Evolutionary conservation across 1,140 invertebrate genomes (phyloP).

Genomic region (Leptinotarsa defecta): DNA sequence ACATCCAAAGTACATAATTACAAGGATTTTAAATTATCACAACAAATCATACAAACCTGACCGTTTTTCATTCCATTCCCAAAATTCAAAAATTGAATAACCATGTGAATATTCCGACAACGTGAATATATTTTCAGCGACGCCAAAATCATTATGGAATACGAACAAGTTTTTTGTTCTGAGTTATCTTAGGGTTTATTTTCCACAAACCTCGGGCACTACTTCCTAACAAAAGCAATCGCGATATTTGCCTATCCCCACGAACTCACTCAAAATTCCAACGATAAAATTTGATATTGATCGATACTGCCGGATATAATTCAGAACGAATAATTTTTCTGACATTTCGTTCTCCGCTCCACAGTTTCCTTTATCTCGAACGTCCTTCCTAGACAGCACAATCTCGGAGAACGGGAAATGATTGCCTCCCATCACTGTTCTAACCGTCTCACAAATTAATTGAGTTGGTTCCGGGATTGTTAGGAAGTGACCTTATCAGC

Average conservation of each 20-base stretch:
- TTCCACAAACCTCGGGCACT: background rate
- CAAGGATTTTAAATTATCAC: no score
- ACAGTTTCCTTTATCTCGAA: constrained; percentile 13
- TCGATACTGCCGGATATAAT: constrained; percentile 17
- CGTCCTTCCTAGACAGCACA: constrained; percentile 19
- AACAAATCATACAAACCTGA: no score
- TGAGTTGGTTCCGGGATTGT: background rate
- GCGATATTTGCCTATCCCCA: background rate
- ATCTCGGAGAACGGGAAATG: constrained; percentile 17
- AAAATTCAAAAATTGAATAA: no score
- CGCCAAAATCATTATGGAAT: no score
- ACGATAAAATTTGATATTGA: constrained; percentile 16
- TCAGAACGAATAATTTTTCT: constrained; percentile 19
- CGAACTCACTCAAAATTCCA: constrained; percentile 6
- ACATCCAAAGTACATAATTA: no score
- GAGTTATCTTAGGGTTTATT: no score
- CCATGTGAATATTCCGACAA: no score
- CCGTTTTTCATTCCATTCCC: no score
- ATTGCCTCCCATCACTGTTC: constrained; percentile 5
- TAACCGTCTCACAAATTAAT: constrained; percentile 6
- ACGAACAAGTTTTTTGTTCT: no score
- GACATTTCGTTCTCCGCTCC: constrained; percentile 7
- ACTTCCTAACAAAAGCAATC: background rate
- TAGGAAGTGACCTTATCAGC: constrained; percentile 2
- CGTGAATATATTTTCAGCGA: no score